A percentile compares a stretch with the other conserved stretches of the same genome.
Conservation (phyloP, 2,113 vertebrate species). For the Eudyptes chrysolophus region DNA sequence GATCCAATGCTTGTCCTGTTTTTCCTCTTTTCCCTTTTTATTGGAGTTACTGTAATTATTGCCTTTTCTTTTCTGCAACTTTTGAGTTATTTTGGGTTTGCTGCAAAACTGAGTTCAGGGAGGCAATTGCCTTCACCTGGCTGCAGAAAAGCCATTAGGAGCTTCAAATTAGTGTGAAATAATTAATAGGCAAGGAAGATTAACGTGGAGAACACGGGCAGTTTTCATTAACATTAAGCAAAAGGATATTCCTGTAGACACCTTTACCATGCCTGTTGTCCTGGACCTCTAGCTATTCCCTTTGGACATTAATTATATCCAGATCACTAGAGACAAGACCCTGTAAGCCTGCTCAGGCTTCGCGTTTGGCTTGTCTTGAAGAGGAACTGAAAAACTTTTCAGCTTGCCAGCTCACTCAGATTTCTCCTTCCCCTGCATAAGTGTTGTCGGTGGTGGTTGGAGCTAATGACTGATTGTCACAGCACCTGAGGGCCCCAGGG, state of each 20-base stretch:
- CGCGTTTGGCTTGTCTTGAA: not conserved
- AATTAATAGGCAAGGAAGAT: conserved; percentile 41
- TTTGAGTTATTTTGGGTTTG: not conserved
- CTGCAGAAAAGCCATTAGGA: conserved; percentile 48
- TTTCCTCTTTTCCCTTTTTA: not conserved
- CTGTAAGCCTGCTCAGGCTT: not conserved
- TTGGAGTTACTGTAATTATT: not conserved
- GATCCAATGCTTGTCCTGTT: not conserved
- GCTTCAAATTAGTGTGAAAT: conserved; percentile 53
- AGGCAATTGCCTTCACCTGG: conserved; percentile 40
- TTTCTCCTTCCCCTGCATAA: not conserved
- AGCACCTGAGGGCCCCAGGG: not conserved
- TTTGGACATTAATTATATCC: not conserved
- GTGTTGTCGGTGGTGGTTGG: not conserved
- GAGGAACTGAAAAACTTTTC: not conserved
- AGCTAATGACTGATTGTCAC: not conserved
- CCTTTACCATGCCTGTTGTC: not conserved
- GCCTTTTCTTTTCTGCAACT: not conserved
- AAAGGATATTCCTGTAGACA: not conserved
- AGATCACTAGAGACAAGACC: not conserved
- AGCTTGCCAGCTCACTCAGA: not conserved
- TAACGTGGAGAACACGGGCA: not conserved
- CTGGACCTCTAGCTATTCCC: not conserved
- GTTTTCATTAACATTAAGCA: not conserved
- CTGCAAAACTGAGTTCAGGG: not conserved